Base-by-base conservation (phyloP, 2,888 invertebrate genomes). In the Autographa gamma region DNA sequence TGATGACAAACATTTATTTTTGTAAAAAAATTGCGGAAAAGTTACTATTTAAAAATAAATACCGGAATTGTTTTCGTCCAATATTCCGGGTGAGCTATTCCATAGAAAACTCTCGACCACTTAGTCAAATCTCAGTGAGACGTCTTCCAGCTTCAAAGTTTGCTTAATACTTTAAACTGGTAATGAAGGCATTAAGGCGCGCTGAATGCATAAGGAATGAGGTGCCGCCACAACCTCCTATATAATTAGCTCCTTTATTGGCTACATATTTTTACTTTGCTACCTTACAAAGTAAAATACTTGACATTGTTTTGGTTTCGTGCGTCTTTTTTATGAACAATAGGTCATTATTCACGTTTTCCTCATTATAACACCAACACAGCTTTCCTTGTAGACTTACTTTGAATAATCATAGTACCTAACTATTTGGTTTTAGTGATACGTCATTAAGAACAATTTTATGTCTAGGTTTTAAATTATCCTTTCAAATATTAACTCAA, bases 141-240 rank as follows among this genome's bases (percentile, higher is more conserved):
- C 88, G 88, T 89, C 89, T 91, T 87, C 85, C 87, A 88, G 88
- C 87, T 89, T 86, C 89, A 79, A 92, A 94, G 93, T 94, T 94
- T 93, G 91, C 92, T 92, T 94, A 93, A 94, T 94, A 94, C 95
- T 95, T 95, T 94, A 94, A 95, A 95, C 94, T 94, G 92, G 91
- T 94, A 94, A 95, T 94, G 93, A 95, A 94, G 93, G 93, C 91
- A 93, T 94, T 94, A 94, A 92, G 89, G 91, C 93, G 90, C 92
- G 91, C 92, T 91, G 94, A 93, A 94, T 95, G 95, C 93, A 95
- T 95, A 92, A 93, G 85, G 83, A 92, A 94, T 94, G 92, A 93
- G 93, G 83, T 86, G 83, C 88, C 82, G 83, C 91, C 91, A 85
- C 92, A 87, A 89, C 86, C 88, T 86, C 78, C 88, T 88, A 90